Evolutionary conservation across 2,797 vertebrate genomes (phyloP).

Genomic region (Hydrocynus forskahlii): DNA sequence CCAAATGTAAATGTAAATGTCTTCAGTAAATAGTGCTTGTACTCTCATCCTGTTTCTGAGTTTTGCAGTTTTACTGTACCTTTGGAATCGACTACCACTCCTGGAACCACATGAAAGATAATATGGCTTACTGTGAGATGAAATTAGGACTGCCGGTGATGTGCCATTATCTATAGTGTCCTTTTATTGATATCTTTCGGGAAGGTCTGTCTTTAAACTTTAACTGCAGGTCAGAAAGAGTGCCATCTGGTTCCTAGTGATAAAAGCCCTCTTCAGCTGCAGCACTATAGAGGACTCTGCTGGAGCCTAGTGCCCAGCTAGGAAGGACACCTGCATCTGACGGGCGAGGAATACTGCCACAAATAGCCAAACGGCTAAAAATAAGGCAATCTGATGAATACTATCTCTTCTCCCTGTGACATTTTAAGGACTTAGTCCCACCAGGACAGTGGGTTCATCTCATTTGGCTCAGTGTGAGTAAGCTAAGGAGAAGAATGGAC

Average conservation of each 20-base stretch:
- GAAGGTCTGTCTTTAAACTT: conserved; percentile 40
- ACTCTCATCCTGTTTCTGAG: neutral
- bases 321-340: conserved; percentile 66
- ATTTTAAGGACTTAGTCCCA: conserved; percentile 60
- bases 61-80: neutral
- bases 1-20: neutral
- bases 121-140: conserved; percentile 25
- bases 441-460: conserved; percentile 23
- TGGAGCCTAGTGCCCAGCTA: conserved; percentile 46
- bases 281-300: conserved; percentile 22
- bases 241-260: conserved; percentile 49
- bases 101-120: neutral
- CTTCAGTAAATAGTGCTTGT: neutral
- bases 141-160: conserved; percentile 7
- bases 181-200: conserved; percentile 30
- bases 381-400: conserved; percentile 57
- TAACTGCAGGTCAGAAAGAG: conserved; percentile 39
- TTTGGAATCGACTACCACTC: conserved; percentile 2
- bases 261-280: conserved; percentile 36
- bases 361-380: conserved; percentile 62
- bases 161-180: conserved; percentile 17
- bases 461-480: conserved; percentile 25
- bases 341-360: conserved; percentile 62
- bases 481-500: conserved; percentile 15
- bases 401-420: conserved; percentile 58